Evolutionary conservation across 2,888 invertebrate genomes (phyloP).

Genomic region (Drosophila barbarae): DNA sequence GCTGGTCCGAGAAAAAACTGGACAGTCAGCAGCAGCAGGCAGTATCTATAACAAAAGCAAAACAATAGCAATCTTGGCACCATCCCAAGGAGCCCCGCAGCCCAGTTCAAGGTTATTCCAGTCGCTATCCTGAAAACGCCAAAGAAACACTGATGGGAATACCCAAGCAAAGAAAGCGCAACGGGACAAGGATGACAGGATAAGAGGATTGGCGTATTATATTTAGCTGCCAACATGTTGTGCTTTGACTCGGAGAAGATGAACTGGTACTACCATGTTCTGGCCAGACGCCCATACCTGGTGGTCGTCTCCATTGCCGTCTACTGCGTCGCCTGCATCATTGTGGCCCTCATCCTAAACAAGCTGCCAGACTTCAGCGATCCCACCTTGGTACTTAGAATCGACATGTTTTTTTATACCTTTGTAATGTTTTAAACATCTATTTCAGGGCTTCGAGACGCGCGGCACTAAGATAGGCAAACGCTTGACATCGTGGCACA

Average conservation of each 20-base stretch:
- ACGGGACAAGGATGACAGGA: constrained; percentile 16
- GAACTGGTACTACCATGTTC: constrained; percentile 84
- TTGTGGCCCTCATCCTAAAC: constrained; percentile 84
- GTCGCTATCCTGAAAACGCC: constrained; percentile 17
- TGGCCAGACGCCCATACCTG: constrained; percentile 85
- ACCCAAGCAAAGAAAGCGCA: not conserved
- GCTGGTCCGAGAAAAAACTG: constrained; percentile 9
- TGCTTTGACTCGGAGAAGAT: constrained; percentile 74
- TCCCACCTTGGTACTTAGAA: constrained; percentile 85
- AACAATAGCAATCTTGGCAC: constrained; percentile 51
- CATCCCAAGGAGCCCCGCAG: constrained; percentile 37
- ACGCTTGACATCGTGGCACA: constrained; percentile 90
- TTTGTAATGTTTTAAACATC: not conserved
- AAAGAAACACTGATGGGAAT: constrained; percentile 7
- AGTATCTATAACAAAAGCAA: constrained; percentile 67
- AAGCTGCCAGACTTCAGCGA: constrained; percentile 90
- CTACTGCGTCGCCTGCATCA: constrained; percentile 84
- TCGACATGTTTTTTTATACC: not conserved
- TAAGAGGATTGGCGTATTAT: not conserved
- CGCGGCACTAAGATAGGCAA: constrained; percentile 91
- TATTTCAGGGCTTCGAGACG: constrained; percentile 91
- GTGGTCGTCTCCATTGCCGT: constrained; percentile 83
- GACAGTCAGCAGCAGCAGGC: constrained; percentile 41
- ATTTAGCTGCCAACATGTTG: constrained; percentile 46
- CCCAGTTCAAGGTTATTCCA: constrained; percentile 51